A percentile compares a stretch with the other conserved stretches of the same genome.
Conservation (phyloP, 2,113 vertebrate genomes). For the Charadrius vociferus region DNA sequence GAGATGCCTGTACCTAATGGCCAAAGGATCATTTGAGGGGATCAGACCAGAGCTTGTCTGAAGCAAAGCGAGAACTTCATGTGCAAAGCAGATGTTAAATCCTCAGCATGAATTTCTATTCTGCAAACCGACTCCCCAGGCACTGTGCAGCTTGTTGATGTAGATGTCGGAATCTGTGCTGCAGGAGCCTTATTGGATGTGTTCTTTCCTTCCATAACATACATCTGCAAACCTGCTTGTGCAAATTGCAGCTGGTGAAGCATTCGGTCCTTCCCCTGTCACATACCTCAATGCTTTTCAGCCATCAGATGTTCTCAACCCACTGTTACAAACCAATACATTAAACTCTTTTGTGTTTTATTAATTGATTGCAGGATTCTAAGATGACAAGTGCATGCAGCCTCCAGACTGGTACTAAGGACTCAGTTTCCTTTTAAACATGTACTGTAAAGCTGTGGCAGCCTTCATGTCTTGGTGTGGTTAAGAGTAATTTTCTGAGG, state of each 20-base stretch:
- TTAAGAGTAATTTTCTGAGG: background rate
- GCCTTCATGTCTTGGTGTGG: background rate
- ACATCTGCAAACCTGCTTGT: background rate
- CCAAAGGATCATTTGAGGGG: background rate
- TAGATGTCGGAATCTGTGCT: background rate
- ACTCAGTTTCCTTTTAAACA: background rate
- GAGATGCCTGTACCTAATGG: background rate
- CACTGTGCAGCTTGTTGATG: background rate
- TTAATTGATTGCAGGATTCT: background rate
- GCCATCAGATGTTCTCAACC: background rate
- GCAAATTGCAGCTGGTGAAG: background rate
- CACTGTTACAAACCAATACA: background rate
- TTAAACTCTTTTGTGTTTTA: background rate
- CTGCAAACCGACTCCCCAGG: background rate
- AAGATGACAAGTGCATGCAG: background rate
- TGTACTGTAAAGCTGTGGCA: background rate
- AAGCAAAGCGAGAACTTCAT: background rate
- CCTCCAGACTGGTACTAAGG: background rate
- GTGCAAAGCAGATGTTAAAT: background rate
- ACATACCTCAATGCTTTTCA: background rate
- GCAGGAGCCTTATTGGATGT: background rate
- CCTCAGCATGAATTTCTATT: background rate
- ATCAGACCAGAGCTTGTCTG: background rate
- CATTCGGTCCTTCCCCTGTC: background rate
- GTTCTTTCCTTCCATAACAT: background rate